These are phyloP conservation scores for Drosophila lacicola DNA, from an alignment of 2,888 invertebrate genomes.

Conservation along the genomic window DNA sequence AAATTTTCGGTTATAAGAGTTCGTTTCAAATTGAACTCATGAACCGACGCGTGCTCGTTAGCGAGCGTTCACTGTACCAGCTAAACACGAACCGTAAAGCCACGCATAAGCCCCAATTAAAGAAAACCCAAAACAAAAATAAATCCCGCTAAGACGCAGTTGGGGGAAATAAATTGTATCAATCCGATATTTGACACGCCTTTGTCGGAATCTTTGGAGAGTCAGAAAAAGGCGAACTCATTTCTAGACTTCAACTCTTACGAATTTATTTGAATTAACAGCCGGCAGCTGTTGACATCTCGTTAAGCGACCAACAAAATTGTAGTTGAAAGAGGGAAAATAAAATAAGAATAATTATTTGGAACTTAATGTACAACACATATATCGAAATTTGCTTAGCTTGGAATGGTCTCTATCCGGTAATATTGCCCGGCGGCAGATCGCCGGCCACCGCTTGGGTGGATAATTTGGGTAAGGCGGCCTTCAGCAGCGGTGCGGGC, in stretches of 20 bases:
- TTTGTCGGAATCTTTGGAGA: background rate
- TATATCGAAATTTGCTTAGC: constrained; percentile 2
- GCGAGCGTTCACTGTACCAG: background rate
- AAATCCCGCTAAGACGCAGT: no score
- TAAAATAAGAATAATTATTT: constrained; percentile 1
- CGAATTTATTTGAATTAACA: constrained; percentile 34
- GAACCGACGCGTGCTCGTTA: background rate
- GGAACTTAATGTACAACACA: constrained; percentile 42
- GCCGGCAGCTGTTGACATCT: constrained; percentile 18
- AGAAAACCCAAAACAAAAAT: no score
- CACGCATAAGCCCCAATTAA: no score
- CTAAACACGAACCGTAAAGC: no score
- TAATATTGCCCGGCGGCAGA: constrained; percentile 37
- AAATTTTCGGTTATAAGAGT: no score
- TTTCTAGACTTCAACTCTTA: constrained; percentile 13
- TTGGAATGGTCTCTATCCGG: constrained; percentile 40
- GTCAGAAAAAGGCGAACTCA: constrained; percentile 1
- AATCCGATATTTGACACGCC: background rate
- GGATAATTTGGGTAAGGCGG: constrained; percentile 18
- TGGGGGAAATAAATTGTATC: background rate
- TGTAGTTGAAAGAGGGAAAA: background rate
- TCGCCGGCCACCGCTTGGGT: constrained; percentile 25
- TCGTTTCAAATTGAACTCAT: background rate
- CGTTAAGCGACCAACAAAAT: constrained; percentile 9
- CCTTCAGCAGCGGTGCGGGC: background rate